phyloP scores from a whole-genome alignment of 1,140 invertebrate species.

The Achatina immaculata region DNA sequence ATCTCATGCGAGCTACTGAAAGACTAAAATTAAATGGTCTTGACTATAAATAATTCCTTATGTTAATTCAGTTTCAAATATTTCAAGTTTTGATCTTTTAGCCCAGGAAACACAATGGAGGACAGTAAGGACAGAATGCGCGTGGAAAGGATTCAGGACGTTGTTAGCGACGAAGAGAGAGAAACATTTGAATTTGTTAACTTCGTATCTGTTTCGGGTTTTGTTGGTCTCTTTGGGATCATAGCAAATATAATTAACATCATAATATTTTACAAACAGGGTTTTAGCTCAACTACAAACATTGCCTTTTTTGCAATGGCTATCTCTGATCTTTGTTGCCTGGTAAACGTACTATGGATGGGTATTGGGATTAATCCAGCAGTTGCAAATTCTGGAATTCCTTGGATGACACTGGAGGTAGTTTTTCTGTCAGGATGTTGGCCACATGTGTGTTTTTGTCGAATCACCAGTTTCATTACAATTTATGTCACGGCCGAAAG shows the following conservation, averaged over 20 bases:
- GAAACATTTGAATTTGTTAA: too few relatives aligned
- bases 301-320: not conserved
- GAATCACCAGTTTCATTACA: constrained; percentile 18
- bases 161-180: too few relatives aligned
- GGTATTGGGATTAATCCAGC: not conserved
- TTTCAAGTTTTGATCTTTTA: too few relatives aligned
- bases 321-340: not conserved
- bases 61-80: too few relatives aligned
- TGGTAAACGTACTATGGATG: not conserved
- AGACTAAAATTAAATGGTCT: too few relatives aligned
- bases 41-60: too few relatives aligned
- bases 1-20: too few relatives aligned
- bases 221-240: not conserved
- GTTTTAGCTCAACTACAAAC: too few relatives aligned
- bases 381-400: not conserved
- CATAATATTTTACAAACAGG: not conserved
- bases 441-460: not conserved
- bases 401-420: not conserved
- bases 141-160: too few relatives aligned
- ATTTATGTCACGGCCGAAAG: constrained; percentile 12
- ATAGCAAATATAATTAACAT: not conserved
- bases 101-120: too few relatives aligned
- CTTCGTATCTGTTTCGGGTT: too few relatives aligned
- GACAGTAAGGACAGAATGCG: too few relatives aligned
- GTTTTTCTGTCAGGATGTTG: not conserved